Evolutionary conservation across 2,797 vertebrate genomes (phyloP), one percentile per base, ranked within the genome.

Genomic region (Helarctos malayanus): DNA sequence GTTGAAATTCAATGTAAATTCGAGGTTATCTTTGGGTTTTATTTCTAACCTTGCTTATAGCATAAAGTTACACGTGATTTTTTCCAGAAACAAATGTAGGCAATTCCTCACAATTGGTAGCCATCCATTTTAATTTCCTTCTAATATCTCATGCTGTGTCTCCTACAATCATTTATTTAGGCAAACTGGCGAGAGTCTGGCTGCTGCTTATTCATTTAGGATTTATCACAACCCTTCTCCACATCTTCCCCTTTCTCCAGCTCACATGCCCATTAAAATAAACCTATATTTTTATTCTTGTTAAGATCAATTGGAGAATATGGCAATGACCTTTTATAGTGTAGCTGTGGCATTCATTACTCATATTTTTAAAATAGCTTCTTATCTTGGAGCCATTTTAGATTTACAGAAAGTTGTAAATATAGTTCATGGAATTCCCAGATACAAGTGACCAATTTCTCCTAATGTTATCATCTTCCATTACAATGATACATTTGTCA

Each of bases 1-100:
- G 7, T 57, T 96, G 87, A 92, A 95, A 92, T 81, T 84, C 59
- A 82, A 9, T 73, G 56, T 71, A 95, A 83, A 97, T 95, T 97
- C 57, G 78, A 87, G 49, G 14, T 52, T 90, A 65, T 80, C 25
- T 82, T 68, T 56, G 49, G 3, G 35, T 96, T 94, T 97, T 94
- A 84, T 90, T 92, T 88, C 63, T 65, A 78, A 84, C 5, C 13
- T 95, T 89, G 45, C 29, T 92, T 52, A 61, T 27, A 57, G 23
- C 19, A 82, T 92, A 90, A 87, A 88, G 7, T n/a, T 38, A 38
- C 35, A 81, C 1, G 35, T n/a, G 75, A 86, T 73, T 38, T 65
- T 32, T 84, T 71, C 38, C 76, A 95, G 27, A 89, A 95, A 75
- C 45, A 21, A 94, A 56, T 23, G 49, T 5, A 83, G 3, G 29